These are phyloP conservation scores for Nothobranchius kuhntae DNA, from an alignment of 2,113 vertebrate species.

Conservation along the genomic window DNA sequence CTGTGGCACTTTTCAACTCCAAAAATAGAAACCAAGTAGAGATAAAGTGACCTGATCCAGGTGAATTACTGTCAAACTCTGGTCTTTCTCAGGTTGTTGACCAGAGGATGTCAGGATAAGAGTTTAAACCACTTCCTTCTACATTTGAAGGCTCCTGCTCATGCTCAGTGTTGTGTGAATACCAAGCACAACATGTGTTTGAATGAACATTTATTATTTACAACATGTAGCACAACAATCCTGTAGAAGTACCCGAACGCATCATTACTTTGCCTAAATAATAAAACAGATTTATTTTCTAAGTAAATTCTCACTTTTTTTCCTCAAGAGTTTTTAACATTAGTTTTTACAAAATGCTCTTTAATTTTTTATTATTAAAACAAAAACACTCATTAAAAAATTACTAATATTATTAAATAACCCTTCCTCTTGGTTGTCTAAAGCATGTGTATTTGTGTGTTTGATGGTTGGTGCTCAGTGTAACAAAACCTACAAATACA, in stretches of 20 bases:
- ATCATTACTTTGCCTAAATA: neutral
- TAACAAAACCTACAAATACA: conserved; percentile 52
- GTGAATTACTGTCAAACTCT: neutral
- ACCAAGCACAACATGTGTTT: neutral
- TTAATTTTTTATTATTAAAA: neutral
- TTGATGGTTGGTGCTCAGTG: conserved; percentile 11
- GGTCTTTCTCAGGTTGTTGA: neutral
- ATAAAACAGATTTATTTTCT: too few relatives aligned
- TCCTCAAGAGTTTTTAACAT: too few relatives aligned
- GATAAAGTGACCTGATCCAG: neutral
- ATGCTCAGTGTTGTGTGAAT: neutral
- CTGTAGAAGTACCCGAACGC: neutral
- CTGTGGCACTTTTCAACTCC: too few relatives aligned
- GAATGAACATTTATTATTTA: conserved; percentile 10
- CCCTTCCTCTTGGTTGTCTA: neutral
- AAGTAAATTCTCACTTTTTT: too few relatives aligned
- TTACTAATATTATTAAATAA: conserved; percentile 3
- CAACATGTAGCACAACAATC: neutral
- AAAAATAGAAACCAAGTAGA: neutral
- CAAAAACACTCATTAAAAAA: conserved; percentile 4
- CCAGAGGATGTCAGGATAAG: neutral
- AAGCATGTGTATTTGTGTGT: neutral
- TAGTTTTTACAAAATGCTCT: too few relatives aligned
- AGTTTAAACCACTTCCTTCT: neutral
- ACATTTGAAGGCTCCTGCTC: neutral